These are phyloP conservation scores for Onychostoma macrolepis DNA, from an alignment of 2,113 vertebrate species.

Conservation along the genomic window DNA sequence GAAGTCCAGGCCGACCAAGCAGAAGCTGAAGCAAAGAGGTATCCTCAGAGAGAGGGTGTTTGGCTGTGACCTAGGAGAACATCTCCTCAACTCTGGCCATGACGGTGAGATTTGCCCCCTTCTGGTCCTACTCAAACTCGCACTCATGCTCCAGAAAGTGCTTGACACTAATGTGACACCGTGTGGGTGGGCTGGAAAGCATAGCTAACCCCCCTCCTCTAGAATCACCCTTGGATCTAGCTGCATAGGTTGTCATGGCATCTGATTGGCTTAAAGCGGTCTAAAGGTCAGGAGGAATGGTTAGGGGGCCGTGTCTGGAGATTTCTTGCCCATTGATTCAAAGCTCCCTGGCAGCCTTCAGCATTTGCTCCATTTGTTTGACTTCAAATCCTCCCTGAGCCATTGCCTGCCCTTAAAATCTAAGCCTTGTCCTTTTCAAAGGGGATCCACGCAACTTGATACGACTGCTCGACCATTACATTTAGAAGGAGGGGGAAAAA, in stretches of 20 bases:
- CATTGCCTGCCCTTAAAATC: slow-evolving; percentile 27
- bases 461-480: slow-evolving; percentile 25
- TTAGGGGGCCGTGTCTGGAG: slow-evolving; percentile 47
- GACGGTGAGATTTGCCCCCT: slow-evolving; percentile 81
- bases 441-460: slow-evolving; percentile 9
- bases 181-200: slow-evolving; percentile 50
- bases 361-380: slow-evolving; percentile 45
- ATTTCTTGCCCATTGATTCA: slow-evolving; percentile 51
- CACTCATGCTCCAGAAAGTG: neutral
- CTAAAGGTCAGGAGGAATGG: slow-evolving; percentile 55
- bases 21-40: slow-evolving; percentile 97
- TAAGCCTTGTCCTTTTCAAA: slow-evolving; percentile 39
- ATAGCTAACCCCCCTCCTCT: slow-evolving; percentile 5
- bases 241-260: slow-evolving; percentile 44
- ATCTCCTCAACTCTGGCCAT: slow-evolving; percentile 95
- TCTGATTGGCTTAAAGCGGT: slow-evolving; percentile 51
- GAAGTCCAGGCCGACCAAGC: slow-evolving; percentile 98
- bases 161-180: slow-evolving; percentile 36
- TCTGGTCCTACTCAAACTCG: neutral
- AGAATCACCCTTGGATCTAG: slow-evolving; percentile 5
- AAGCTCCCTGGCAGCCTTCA: slow-evolving; percentile 51
- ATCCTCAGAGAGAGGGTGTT: slow-evolving; percentile 98
- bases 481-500: neutral
- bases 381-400: slow-evolving; percentile 43
- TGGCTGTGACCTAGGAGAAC: slow-evolving; percentile 96